phyloP scores from a whole-genome alignment of 2,113 vertebrate genomes.

The Zingel zingel region DNA sequence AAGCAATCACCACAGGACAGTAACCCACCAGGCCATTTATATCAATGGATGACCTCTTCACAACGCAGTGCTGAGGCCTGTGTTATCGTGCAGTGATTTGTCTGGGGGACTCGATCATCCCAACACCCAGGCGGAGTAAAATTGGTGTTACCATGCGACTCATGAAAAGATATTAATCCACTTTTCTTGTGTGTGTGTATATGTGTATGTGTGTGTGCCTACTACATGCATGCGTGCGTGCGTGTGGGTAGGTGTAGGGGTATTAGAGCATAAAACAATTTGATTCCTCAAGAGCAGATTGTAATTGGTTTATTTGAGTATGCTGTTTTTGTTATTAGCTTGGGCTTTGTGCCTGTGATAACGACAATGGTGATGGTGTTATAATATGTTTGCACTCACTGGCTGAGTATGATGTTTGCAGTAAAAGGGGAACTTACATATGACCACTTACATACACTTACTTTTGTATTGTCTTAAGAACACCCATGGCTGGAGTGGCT shows the following conservation, averaged over 20 bases:
- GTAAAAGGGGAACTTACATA: neutral
- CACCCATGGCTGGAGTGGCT: too few species aligned
- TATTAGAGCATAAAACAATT: conserved; percentile 13
- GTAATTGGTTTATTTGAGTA: conserved; percentile 22
- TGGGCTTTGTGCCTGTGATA: conserved; percentile 8
- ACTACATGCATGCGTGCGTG: neutral
- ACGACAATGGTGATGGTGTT: neutral
- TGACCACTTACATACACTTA: too few species aligned
- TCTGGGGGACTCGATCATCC: conserved; percentile 37
- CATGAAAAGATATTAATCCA: conserved; percentile 40
- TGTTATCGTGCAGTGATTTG: conserved; percentile 37
- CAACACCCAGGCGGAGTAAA: conserved; percentile 21
- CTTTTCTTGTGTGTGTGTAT: neutral
- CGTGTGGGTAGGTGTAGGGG: neutral
- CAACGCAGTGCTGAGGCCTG: neutral
- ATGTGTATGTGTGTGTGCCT: neutral
- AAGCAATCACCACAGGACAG: conserved; percentile 69
- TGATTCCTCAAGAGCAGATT: conserved; percentile 15
- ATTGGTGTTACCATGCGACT: conserved; percentile 22
- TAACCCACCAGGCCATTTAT: conserved; percentile 70
- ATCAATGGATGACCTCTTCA: conserved; percentile 64
- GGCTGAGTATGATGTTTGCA: neutral
- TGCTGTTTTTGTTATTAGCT: neutral
- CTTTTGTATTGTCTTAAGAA: too few species aligned
- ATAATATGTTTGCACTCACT: neutral